Evolutionary conservation across 2,797 vertebrate species (phyloP).

Genomic region (Clamator glandarius): DNA sequence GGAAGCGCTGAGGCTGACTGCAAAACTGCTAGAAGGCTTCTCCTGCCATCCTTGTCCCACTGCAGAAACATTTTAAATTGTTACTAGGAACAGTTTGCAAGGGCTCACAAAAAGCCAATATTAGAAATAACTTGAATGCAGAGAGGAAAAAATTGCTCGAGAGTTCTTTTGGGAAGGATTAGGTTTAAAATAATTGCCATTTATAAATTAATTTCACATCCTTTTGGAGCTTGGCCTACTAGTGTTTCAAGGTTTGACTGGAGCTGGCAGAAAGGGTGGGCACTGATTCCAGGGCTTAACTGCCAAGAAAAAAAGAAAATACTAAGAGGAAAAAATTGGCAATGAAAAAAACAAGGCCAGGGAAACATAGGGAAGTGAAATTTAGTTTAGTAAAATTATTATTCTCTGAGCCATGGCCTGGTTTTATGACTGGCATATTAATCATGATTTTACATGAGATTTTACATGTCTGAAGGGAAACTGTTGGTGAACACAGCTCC

Average conservation of each 20-base stretch:
- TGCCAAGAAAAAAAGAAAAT: slow-evolving; percentile 70
- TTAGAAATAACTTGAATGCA: slow-evolving; percentile 7
- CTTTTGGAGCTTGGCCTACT: slow-evolving; percentile 62
- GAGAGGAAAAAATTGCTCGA: slow-evolving; percentile 46
- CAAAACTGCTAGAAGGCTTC: not conserved
- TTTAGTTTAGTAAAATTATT: slow-evolving; percentile 52
- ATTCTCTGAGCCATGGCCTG: slow-evolving; percentile 15
- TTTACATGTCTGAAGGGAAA: slow-evolving; percentile 1
- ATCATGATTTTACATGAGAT: not conserved
- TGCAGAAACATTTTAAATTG: not conserved
- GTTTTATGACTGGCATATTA: slow-evolving; percentile 24
- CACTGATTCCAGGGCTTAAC: slow-evolving; percentile 24
- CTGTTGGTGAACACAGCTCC: not conserved
- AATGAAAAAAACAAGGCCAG: not conserved
- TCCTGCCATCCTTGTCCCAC: not conserved
- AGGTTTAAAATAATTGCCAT: slow-evolving; percentile 60
- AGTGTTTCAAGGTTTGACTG: slow-evolving; percentile 49
- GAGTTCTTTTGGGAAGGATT: slow-evolving; percentile 55
- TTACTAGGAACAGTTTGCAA: not conserved
- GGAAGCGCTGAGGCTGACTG: not conserved
- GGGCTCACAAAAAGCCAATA: not conserved
- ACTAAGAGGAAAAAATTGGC: slow-evolving; percentile 28
- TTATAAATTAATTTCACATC: slow-evolving; percentile 68
- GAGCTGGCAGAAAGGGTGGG: slow-evolving; percentile 48
- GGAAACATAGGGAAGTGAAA: slow-evolving; percentile 22